A percentile compares a stretch with the other conserved stretches of the same genome.
phyloP scores from a whole-genome alignment of 2,888 invertebrate genomes.

The Zygaena filipendulae region DNA sequence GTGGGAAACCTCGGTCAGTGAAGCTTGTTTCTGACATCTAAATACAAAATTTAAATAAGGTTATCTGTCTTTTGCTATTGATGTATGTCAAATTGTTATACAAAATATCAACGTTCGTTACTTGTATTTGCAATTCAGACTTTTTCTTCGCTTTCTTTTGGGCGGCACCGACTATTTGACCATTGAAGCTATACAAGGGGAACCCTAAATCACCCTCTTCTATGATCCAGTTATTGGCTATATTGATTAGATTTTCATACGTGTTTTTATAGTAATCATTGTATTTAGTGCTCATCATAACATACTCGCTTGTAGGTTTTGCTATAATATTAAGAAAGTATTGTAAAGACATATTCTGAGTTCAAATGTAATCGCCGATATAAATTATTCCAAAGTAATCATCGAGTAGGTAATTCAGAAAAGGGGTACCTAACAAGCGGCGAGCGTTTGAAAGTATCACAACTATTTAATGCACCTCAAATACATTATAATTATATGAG shows the following conservation, averaged over 20 bases:
- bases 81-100: too few species aligned
- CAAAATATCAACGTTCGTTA: too few species aligned
- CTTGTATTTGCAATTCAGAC: slow-evolving; percentile 42
- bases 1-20: slow-evolving; percentile 44
- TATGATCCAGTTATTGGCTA: slow-evolving; percentile 51
- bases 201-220: slow-evolving; percentile 39
- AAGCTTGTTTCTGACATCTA: slow-evolving; percentile 31
- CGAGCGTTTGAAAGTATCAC: too few species aligned
- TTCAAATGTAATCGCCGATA: too few species aligned
- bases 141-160: slow-evolving; percentile 50
- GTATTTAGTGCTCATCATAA: slow-evolving; percentile 39
- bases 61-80: too few species aligned
- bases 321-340: slow-evolving; percentile 20
- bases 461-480: too few species aligned
- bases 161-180: slow-evolving; percentile 32
- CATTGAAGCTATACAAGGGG: slow-evolving; percentile 39
- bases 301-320: slow-evolving; percentile 36
- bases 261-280: slow-evolving; percentile 45
- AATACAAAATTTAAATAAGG: too few species aligned
- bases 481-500: too few species aligned
- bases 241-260: slow-evolving; percentile 40
- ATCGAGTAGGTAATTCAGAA: not conserved
- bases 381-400: not conserved
- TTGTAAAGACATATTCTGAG: too few species aligned
- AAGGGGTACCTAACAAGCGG: too few species aligned